These are phyloP conservation scores for Chymomyza fuscimana DNA, from an alignment of 2,888 invertebrate species.

Conservation along the genomic window DNA sequence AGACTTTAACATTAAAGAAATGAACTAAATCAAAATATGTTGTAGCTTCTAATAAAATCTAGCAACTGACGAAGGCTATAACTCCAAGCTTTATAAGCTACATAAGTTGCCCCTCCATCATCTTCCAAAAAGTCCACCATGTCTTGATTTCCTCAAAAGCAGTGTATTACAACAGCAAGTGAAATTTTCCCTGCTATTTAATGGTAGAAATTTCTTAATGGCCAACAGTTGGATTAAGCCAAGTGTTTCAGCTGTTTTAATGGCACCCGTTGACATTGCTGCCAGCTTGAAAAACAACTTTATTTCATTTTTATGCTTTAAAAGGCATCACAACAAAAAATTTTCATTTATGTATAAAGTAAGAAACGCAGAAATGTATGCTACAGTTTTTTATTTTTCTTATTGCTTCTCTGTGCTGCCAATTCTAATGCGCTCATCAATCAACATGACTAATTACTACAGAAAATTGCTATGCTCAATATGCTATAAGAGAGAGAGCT, in stretches of 20 bases:
- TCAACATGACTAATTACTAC: conserved; percentile 69
- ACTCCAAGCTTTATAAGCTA: too few species aligned
- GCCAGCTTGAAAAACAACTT: conserved; percentile 4
- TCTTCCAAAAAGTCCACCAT: too few species aligned
- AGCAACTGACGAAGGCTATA: too few species aligned
- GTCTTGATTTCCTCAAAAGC: not conserved
- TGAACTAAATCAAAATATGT: too few species aligned
- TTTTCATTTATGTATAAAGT: not conserved
- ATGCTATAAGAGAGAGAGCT: conserved; percentile 1
- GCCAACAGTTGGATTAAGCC: conserved; percentile 43
- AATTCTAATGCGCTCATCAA: conserved; percentile 53
- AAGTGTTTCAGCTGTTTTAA: conserved; percentile 49
- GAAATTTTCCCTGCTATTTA: conserved; percentile 35
- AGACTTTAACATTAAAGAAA: too few species aligned
- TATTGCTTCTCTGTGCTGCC: not conserved
- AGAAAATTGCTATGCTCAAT: conserved; percentile 33
- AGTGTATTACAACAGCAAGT: conserved; percentile 16
- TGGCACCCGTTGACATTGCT: conserved; percentile 58
- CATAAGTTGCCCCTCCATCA: too few species aligned
- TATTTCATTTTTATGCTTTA: not conserved
- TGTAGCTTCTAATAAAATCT: too few species aligned
- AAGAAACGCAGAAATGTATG: not conserved
- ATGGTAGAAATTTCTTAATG: conserved; percentile 54
- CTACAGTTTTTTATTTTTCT: not conserved
- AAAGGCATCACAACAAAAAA: not conserved